A percentile compares a stretch with the other conserved stretches of the same genome.
phyloP scores from a whole-genome alignment of 1,140 invertebrate species.

The Caerostris extrusa region DNA sequence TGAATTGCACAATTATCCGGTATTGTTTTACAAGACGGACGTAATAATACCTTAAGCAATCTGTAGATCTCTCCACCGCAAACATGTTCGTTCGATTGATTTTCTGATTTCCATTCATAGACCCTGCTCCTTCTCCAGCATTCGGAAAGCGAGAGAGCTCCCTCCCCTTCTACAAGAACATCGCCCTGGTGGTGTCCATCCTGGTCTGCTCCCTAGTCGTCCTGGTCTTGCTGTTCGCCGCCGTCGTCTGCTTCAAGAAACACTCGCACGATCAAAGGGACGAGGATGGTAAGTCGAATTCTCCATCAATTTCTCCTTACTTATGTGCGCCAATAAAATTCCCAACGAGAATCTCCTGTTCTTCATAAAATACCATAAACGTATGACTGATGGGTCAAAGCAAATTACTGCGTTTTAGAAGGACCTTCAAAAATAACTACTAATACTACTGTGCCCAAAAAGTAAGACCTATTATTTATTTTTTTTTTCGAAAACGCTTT shows the following conservation, averaged over 20 bases:
- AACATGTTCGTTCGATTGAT: neutral
- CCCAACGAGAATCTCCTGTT: too few relatives aligned
- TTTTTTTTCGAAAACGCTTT: too few relatives aligned
- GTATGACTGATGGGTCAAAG: too few relatives aligned
- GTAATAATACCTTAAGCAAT: conserved; percentile 63
- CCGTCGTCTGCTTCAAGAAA: conserved; percentile 70
- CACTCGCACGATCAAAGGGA: conserved; percentile 60
- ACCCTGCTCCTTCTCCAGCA: conserved; percentile 66
- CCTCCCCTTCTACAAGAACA: conserved; percentile 71
- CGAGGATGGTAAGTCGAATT: neutral
- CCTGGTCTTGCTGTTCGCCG: conserved; percentile 61
- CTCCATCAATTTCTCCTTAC: too few relatives aligned
- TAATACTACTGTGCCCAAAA: too few relatives aligned
- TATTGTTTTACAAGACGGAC: conserved; percentile 41
- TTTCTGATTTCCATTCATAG: conserved; percentile 44
- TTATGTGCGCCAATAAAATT: too few relatives aligned
- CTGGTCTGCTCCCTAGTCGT: conserved; percentile 62
- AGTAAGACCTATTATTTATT: too few relatives aligned
- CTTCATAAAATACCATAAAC: too few relatives aligned
- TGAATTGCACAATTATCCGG: too few relatives aligned
- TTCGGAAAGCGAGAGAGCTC: conserved; percentile 61
- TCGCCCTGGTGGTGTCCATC: conserved; percentile 60
- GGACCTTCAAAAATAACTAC: too few relatives aligned
- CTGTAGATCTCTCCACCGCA: conserved; percentile 40
- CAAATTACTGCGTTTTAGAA: too few relatives aligned